Percentiles rank a stretch among this genome's conserved stretches.
Conservation (phyloP, 2,797 vertebrate genomes). For the Sus cebifrons region DNA sequence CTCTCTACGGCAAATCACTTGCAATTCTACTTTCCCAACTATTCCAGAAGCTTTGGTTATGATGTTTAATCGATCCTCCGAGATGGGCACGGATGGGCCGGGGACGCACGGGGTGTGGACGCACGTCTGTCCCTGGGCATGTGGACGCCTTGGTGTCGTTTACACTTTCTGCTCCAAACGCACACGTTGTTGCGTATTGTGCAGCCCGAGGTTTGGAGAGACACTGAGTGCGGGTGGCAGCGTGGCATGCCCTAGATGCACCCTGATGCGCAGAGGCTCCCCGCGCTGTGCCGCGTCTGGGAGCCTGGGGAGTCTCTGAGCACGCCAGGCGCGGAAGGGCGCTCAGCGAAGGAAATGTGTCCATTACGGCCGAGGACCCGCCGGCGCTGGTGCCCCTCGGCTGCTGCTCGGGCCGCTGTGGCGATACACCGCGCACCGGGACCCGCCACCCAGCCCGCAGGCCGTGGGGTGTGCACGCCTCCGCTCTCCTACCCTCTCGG, state of each 20-base stretch:
- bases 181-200: background rate
- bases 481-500: background rate
- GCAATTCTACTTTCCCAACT: slow-evolving; percentile 72
- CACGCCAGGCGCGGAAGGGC: background rate
- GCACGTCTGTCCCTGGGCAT: background rate
- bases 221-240: background rate
- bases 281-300: background rate
- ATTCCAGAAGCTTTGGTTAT: slow-evolving; percentile 19
- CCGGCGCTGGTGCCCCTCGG: background rate
- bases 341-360: background rate
- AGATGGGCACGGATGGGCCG: background rate
- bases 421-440: background rate
- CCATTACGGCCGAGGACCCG: background rate
- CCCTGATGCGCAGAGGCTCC: background rate
- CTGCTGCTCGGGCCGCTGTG: background rate
- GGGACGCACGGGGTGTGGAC: background rate
- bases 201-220: background rate
- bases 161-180: slow-evolving; percentile 54
- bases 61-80: background rate
- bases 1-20: slow-evolving; percentile 45
- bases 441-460: background rate
- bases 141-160: background rate
- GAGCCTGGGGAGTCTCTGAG: background rate
- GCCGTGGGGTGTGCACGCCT: background rate
- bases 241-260: background rate